Percentiles rank a stretch among this genome's conserved stretches.
phyloP scores from a whole-genome alignment of 2,797 vertebrate species.

The Coregonus sp. region DNA sequence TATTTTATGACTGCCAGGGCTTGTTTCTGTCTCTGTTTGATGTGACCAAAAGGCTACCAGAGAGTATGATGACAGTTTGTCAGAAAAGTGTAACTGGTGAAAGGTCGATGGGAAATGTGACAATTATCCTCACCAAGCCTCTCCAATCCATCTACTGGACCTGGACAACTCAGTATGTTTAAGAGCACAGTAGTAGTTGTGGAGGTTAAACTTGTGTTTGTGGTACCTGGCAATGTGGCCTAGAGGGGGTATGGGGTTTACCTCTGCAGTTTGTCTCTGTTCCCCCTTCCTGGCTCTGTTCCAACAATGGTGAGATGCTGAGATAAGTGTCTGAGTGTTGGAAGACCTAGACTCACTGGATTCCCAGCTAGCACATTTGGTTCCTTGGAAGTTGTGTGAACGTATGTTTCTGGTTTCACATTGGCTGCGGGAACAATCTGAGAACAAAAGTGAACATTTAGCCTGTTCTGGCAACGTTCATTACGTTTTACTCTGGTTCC shows the following conservation, averaged over 20 bases:
- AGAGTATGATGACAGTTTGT: neutral
- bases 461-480: too few relatives aligned
- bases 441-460: too few relatives aligned
- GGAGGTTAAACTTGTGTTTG: neutral
- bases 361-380: too few relatives aligned
- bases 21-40: neutral
- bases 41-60: neutral
- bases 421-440: too few relatives aligned
- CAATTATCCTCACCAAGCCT: neutral
- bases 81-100: neutral
- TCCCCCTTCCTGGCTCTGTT: neutral
- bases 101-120: neutral
- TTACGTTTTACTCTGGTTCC: too few relatives aligned
- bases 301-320: neutral
- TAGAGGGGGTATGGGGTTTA: neutral
- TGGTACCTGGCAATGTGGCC: neutral
- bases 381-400: too few relatives aligned
- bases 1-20: neutral
- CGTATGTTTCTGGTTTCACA: too few relatives aligned
- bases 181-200: neutral
- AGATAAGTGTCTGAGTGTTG: neutral
- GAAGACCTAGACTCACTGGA: neutral
- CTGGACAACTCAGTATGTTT: neutral
- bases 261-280: neutral
- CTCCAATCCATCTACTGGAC: neutral